These are phyloP conservation scores for Griposia aprilina DNA, from an alignment of 2,888 invertebrate species.

Conservation along the genomic window DNA sequence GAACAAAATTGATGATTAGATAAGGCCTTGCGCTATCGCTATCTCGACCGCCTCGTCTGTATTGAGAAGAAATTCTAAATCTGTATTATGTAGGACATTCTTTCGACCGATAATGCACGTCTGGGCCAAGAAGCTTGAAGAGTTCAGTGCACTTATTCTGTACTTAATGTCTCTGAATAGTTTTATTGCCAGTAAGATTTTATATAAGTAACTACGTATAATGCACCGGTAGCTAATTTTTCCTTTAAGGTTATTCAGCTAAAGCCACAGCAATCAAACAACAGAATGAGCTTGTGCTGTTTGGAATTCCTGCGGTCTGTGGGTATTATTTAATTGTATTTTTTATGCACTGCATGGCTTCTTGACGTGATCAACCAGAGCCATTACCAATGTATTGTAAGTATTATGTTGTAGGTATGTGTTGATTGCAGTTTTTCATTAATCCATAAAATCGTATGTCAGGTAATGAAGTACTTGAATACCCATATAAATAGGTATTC, in stretches of 20 bases:
- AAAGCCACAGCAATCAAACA: slow-evolving; percentile 28
- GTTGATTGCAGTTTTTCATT: slow-evolving; percentile 4
- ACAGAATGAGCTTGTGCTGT: slow-evolving; percentile 25
- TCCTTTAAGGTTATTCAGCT: background rate
- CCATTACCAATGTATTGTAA: slow-evolving; percentile 5
- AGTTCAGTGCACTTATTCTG: slow-evolving; percentile 26
- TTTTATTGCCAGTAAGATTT: slow-evolving; percentile 4
- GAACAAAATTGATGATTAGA: slow-evolving; percentile 73
- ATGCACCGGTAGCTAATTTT: background rate
- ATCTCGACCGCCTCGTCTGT: slow-evolving; percentile 58
- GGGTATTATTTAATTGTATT: slow-evolving; percentile 13
- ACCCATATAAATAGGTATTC: background rate
- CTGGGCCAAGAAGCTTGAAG: background rate
- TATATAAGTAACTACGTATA: background rate
- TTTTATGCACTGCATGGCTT: background rate
- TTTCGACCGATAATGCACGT: slow-evolving; percentile 10
- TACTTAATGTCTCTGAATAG: slow-evolving; percentile 6
- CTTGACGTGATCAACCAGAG: slow-evolving; percentile 23
- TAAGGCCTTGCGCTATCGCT: slow-evolving; percentile 69
- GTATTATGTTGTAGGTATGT: background rate
- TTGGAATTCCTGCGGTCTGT: slow-evolving; percentile 44
- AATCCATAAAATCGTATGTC: background rate
- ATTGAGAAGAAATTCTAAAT: slow-evolving; percentile 45
- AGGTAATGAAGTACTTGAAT: background rate
- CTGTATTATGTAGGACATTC: slow-evolving; percentile 19